phyloP scores from a whole-genome alignment of 2,797 vertebrate species.

The Cryptoprocta ferox region DNA sequence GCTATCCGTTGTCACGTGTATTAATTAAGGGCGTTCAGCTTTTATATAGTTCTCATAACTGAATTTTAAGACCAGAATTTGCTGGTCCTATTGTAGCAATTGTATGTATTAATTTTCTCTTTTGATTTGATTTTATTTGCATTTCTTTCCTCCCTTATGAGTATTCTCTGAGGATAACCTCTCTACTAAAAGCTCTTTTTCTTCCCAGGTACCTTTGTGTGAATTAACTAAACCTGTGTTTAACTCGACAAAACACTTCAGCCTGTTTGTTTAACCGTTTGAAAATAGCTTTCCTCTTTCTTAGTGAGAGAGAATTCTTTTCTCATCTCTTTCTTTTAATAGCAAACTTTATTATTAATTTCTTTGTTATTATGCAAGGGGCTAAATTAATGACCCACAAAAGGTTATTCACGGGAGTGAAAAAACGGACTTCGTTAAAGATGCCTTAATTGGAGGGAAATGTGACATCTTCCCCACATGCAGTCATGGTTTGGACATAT shows the following conservation, averaged over 20 bases:
- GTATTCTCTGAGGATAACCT: constrained; percentile 48
- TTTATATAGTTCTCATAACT: constrained; percentile 28
- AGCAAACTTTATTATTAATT: constrained; percentile 39
- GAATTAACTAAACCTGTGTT: constrained; percentile 65
- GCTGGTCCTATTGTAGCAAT: constrained; percentile 29
- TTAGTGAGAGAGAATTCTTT: constrained; percentile 51
- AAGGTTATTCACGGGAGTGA: constrained; percentile 11
- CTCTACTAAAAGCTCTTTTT: constrained; percentile 43
- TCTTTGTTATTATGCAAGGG: constrained; percentile 44
- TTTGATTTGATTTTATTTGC: constrained; percentile 64
- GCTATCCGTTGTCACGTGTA: constrained; percentile 41
- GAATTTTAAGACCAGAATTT: constrained; percentile 58
- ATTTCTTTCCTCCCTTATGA: constrained; percentile 43
- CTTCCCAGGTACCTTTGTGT: constrained; percentile 24
- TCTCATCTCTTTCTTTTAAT: constrained; percentile 18
- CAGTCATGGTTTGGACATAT: background rate
- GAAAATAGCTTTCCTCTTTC: constrained; percentile 54
- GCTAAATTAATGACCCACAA: constrained; percentile 31
- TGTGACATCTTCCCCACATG: background rate
- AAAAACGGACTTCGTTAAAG: constrained; percentile 41
- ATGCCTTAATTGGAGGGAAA: background rate
- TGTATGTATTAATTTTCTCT: constrained; percentile 56
- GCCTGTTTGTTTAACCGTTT: constrained; percentile 62
- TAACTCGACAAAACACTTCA: constrained; percentile 66
- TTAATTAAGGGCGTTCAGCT: constrained; percentile 47